Percentiles rank a stretch among this genome's conserved stretches.
These are phyloP conservation scores for Sarcophaga caerulescens DNA, from an alignment of 2,888 invertebrate genomes.

Conservation along the genomic window DNA sequence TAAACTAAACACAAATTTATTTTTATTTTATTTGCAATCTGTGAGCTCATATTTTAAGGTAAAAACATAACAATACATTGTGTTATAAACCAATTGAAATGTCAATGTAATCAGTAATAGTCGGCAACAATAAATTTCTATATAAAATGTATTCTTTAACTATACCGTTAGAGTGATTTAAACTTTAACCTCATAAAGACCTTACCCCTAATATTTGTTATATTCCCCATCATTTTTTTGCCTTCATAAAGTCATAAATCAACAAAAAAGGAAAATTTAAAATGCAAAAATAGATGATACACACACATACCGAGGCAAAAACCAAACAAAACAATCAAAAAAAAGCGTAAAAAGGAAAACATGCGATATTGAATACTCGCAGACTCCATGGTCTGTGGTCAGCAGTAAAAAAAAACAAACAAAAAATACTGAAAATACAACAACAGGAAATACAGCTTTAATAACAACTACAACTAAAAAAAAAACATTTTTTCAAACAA, in stretches of 20 bases:
- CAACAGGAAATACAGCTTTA: conserved; percentile 13
- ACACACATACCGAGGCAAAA: neutral
- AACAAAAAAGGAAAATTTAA: conserved; percentile 20
- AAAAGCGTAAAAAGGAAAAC: conserved; percentile 52
- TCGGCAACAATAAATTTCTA: neutral
- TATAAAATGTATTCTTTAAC: too few relatives aligned
- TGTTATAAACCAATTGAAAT: too few relatives aligned
- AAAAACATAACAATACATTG: too few relatives aligned
- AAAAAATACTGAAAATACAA: conserved; percentile 20
- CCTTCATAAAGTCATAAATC: conserved; percentile 31
- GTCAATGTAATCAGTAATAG: neutral
- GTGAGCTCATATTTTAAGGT: too few relatives aligned
- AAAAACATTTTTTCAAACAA: neutral
- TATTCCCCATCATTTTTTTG: neutral
- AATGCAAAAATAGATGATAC: neutral
- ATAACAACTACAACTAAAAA: neutral
- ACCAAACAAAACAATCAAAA: neutral
- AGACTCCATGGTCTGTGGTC: neutral
- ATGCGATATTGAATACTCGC: conserved; percentile 39
- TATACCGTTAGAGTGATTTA: neutral
- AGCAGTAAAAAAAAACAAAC: neutral
- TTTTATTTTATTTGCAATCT: too few relatives aligned
- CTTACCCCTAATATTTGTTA: conserved; percentile 28
- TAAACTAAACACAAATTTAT: too few relatives aligned
- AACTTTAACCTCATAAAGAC: conserved; percentile 28